Conservation (phyloP, 2,888 invertebrate genomes). For the Cephus rjabovi region DNA sequence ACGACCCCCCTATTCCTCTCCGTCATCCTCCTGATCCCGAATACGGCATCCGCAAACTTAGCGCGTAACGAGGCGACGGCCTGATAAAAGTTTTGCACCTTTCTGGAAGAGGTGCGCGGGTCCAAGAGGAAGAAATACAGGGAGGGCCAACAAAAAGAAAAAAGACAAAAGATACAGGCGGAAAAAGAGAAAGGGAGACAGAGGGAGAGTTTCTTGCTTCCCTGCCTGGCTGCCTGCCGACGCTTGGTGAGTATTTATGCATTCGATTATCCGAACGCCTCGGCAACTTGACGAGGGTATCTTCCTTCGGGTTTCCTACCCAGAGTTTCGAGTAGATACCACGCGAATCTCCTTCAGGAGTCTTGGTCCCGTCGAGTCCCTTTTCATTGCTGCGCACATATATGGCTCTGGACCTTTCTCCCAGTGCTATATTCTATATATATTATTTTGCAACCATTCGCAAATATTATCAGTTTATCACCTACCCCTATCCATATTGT, state of each 20-base stretch:
- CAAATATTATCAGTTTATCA: not conserved
- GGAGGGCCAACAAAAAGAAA: not conserved
- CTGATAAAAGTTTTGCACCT: conserved; percentile 5
- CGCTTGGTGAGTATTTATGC: conserved; percentile 5
- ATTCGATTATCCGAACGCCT: conserved; percentile 5
- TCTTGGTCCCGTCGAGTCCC: not conserved
- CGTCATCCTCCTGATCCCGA: not conserved
- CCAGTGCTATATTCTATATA: not conserved
- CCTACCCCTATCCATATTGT: not conserved
- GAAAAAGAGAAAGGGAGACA: not conserved
- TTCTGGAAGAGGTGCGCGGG: not conserved
- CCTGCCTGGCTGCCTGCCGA: not conserved
- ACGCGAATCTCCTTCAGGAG: not conserved
- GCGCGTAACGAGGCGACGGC: not conserved
- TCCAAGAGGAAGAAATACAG: not conserved
- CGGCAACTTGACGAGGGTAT: conserved; percentile 4
- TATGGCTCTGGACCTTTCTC: not conserved
- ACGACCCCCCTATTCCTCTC: not conserved
- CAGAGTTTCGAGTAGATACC: not conserved
- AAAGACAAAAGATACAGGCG: not conserved
- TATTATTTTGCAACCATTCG: not conserved
- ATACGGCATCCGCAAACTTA: not conserved
- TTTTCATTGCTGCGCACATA: not conserved
- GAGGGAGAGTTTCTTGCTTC: conserved; percentile 1
- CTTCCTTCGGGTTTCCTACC: not conserved